phyloP scores from a whole-genome alignment of 2,797 vertebrate species.

The Arrhamphus sclerolepis region DNA sequence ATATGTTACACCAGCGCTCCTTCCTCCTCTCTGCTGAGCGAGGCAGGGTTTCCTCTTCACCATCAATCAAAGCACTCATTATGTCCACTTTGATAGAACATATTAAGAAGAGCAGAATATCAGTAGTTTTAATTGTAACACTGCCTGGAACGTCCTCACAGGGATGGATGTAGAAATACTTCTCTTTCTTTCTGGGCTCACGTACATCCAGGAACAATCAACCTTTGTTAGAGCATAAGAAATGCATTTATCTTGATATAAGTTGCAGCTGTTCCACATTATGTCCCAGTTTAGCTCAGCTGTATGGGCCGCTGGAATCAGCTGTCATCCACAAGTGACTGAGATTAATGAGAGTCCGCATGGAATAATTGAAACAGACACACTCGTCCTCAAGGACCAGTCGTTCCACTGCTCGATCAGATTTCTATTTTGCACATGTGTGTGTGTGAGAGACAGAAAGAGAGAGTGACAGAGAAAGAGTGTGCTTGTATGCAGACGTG shows the following conservation, averaged over 20 bases:
- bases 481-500: slow-evolving; percentile 47
- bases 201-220: too few relatives aligned
- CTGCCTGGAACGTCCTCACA: background rate
- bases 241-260: slow-evolving; percentile 51
- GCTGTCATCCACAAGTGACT: slow-evolving; percentile 18
- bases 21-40: slow-evolving; percentile 37
- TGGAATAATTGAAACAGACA: slow-evolving; percentile 35
- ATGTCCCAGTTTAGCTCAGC: slow-evolving; percentile 12
- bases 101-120: slow-evolving; percentile 8
- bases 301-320: slow-evolving; percentile 3
- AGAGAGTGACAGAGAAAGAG: background rate
- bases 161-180: too few relatives aligned
- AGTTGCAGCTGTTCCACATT: slow-evolving; percentile 30
- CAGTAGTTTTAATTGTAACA: slow-evolving; percentile 1
- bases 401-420: slow-evolving; percentile 29
- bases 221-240: slow-evolving; percentile 44
- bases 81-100: slow-evolving; percentile 27
- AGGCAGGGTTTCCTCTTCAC: slow-evolving; percentile 22
- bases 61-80: slow-evolving; percentile 42
- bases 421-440: slow-evolving; percentile 31
- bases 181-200: too few relatives aligned
- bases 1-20: slow-evolving; percentile 51
- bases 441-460: slow-evolving; percentile 9
- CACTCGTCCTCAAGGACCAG: slow-evolving; percentile 16
- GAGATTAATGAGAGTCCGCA: slow-evolving; percentile 48